These are phyloP conservation scores for Phocoena sinus DNA, from an alignment of 2,113 vertebrate species.

Conservation along the genomic window DNA sequence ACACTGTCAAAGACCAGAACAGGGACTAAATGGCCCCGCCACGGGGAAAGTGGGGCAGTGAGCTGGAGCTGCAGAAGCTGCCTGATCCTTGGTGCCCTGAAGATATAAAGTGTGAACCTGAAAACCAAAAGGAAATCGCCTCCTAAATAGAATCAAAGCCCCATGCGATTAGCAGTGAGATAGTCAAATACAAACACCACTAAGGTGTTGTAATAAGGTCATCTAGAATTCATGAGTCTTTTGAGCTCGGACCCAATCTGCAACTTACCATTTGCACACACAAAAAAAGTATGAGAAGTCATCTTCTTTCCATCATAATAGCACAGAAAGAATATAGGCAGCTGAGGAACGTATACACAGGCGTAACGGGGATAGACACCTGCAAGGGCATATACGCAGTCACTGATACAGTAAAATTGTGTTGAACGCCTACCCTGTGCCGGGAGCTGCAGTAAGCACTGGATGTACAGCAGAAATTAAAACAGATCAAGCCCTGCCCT, in stretches of 20 bases:
- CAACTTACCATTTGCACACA: background rate
- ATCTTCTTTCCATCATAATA: background rate
- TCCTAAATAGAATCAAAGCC: background rate
- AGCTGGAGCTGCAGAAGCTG: background rate
- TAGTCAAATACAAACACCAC: too few species aligned
- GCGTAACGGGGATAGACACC: background rate
- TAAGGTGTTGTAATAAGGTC: background rate
- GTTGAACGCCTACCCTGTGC: too few species aligned
- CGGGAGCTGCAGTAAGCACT: accelerated
- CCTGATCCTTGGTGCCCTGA: background rate
- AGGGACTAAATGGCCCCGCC: accelerated
- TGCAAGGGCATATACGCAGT: accelerated
- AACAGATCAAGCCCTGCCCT: background rate
- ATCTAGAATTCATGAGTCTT: background rate
- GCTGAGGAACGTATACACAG: background rate
- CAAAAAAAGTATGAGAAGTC: background rate
- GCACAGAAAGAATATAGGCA: background rate
- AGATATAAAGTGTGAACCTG: background rate
- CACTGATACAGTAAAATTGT: background rate
- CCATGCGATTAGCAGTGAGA: background rate
- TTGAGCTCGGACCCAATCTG: background rate
- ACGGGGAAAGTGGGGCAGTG: accelerated
- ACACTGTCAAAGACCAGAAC: background rate
- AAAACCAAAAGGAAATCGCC: background rate
- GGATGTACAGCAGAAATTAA: accelerated